Evolutionary conservation across 2,113 vertebrate species (phyloP).

Genomic region (Tiliqua scincoides): DNA sequence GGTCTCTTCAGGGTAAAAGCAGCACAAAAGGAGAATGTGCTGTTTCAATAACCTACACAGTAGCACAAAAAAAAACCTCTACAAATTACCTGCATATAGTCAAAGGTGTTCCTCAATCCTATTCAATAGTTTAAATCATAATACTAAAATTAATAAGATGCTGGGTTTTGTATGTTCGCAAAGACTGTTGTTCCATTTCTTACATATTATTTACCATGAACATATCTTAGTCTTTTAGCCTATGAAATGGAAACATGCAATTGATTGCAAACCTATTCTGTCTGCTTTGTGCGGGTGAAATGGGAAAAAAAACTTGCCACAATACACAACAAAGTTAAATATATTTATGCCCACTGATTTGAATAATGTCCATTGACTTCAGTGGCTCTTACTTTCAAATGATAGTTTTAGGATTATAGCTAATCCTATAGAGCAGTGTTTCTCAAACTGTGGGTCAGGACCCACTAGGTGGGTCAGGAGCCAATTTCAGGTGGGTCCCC

Average conservation of each 20-base stretch:
- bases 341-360: neutral
- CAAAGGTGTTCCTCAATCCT: neutral
- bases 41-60: neutral
- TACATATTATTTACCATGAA: neutral
- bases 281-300: neutral
- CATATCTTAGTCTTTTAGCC: neutral
- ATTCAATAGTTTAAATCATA: neutral
- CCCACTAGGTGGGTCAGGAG: no score
- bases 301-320: neutral
- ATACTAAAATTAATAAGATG: neutral
- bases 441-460: no score
- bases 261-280: neutral
- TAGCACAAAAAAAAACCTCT: neutral
- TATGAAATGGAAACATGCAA: neutral
- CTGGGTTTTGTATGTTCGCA: neutral
- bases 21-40: neutral
- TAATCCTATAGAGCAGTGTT: no score
- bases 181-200: neutral
- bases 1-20: neutral
- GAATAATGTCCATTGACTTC: neutral
- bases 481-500: no score
- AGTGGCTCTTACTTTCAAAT: neutral
- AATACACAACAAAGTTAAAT: neutral
- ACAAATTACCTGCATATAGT: neutral
- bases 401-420: neutral